Base-by-base conservation (phyloP, 2,113 vertebrate species). In the Scatophagus argus region DNA sequence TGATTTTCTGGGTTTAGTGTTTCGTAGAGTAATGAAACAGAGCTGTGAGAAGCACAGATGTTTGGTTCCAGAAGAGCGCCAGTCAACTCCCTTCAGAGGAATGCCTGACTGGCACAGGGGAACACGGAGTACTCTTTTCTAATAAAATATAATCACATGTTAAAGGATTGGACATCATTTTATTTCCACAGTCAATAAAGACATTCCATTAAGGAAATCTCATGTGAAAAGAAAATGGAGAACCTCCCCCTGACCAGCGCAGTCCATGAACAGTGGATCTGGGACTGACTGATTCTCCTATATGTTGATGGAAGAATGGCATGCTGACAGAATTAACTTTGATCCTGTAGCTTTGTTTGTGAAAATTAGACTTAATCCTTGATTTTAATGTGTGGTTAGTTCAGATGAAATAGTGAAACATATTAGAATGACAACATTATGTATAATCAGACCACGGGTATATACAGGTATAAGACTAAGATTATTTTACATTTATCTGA, bases 71-170 rank as follows among this genome's bases (percentile, higher is more conserved):
- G 62, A 43, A 38, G 58, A 70, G 47, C 60, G 76, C 79, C 83
- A 68, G 85, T 89, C 81, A 82, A 87, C 90, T 92, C 91, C 92
- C 91, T 84, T 63, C 85, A 86, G 88, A 92, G 91, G 92, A 92
- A 92, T 92, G 88, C 79, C 71, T 65, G 55, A 83, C 85, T 88
- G 87, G 87, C 88, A 92, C 74, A 29, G 47, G 54, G 70, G 59
- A 89, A 82, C 79, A 76, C 14, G 46, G 16, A 75, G 68, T 52
- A 8, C 81, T 89, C 81, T 49, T 60, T 84, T 86, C 79, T 81
- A 79, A 89, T 89, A 85, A 91, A 89, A 86, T 68, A 77, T 83
- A 88, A 90, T 90, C 79, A 74, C 72, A 85, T 67, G 68, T 79
- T 60, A 49, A 86, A 75, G 64, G 36, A 84, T 55, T 81, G 78